A percentile compares a stretch with the other conserved stretches of the same genome.
Evolutionary conservation across 2,113 vertebrate species (phyloP).

Genomic region (Cettia cetti): DNA sequence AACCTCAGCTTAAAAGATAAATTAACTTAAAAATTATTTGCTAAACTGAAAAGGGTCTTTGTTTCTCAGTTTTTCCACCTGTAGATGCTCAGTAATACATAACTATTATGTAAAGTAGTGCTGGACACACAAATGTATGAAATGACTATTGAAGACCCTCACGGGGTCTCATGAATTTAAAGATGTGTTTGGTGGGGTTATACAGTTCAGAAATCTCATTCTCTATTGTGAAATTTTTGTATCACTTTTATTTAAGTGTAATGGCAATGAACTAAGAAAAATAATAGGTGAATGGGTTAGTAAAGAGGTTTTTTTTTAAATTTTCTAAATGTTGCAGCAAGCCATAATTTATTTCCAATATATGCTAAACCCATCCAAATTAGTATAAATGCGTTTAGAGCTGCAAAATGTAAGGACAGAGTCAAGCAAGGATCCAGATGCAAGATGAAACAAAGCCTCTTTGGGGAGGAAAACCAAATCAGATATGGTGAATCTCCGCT

Average conservation of each 20-base stretch:
- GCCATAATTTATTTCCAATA: neutral
- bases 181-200: neutral
- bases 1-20: neutral
- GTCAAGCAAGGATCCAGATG: neutral
- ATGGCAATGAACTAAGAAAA: neutral
- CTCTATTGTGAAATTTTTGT: neutral
- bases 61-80: neutral
- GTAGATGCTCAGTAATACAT: neutral
- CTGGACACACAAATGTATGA: neutral
- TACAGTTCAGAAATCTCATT: neutral
- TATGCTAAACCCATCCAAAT: neutral
- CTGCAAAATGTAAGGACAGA: neutral
- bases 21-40: neutral
- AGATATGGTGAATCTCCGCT: neutral
- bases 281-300: neutral
- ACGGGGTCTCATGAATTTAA: neutral
- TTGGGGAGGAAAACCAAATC: neutral
- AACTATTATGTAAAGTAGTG: neutral
- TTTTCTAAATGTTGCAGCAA: neutral
- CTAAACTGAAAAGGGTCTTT: neutral
- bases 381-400: neutral
- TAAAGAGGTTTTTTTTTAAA: neutral
- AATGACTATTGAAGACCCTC: neutral
- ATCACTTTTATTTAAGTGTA: neutral
- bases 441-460: neutral